Evolutionary conservation across 2,888 invertebrate species (phyloP), one percentile per base, ranked within the genome.

Genomic region (Rhagonycha fulva): DNA sequence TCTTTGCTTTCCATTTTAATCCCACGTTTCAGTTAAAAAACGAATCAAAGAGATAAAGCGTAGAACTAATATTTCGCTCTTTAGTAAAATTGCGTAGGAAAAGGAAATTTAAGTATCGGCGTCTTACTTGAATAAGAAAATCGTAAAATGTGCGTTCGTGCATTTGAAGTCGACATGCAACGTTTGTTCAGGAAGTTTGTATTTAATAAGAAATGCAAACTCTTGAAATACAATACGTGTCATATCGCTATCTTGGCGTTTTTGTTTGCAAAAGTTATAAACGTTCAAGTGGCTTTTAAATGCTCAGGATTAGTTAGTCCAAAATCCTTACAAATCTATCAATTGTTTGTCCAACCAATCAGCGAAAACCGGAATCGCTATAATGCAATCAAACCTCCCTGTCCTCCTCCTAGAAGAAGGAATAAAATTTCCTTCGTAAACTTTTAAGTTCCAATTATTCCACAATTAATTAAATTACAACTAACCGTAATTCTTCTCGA

Each of bases 201-300:
- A 80, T 80, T 47, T 80, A 80, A 81, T 80, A 80, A 80, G 81
- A 81, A 80, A 80, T 78, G 80, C 80, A 79, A 80, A 80, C 80
- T 78, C 71, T 76, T 78, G 66, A 79, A 80, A 78, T 78, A 75
- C 74, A 69, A 71, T 79, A 77, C 79, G 79, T 79, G 79, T 77
- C 79, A 69, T 79, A 79, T 79, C 79, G 71, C 71, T 71, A 74
- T 76, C 74, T 76, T 76, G 68, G 70, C 62, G 71, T 62, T 74
- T 71, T 26, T 76, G 74, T 76, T 76, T 76, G 72, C 60, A 14
- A 76, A 76, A 76, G 72, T 72, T 71, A 71, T 76, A 70, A 76
- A 63, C 61, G 69, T 66, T 70, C 68, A 23, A 71, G 32, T 68
- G 26, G 71, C 24, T 72, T 63, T 61, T 68, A 72, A 66, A 66